Evolutionary conservation across 2,888 invertebrate species (phyloP).

Genomic region (Ormyrus nitidulus): DNA sequence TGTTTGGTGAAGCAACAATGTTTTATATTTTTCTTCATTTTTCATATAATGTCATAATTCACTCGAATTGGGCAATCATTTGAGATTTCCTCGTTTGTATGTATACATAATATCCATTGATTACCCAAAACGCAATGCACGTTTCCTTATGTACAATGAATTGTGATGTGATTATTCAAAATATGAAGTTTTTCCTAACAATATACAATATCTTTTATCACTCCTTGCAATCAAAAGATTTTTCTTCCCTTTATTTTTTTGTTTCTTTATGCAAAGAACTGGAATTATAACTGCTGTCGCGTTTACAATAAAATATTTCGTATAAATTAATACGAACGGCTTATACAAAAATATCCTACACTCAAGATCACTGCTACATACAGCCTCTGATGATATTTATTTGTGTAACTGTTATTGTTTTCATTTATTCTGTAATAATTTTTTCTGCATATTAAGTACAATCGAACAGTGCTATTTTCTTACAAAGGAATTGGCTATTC

Average conservation of each 20-base stretch:
- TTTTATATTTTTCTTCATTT: conserved; percentile 29
- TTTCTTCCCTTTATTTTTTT: conserved; percentile 33
- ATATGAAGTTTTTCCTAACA: conserved; percentile 64
- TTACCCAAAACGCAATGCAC: conserved; percentile 34
- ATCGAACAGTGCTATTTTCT: conserved; percentile 54
- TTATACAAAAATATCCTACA: conserved; percentile 66
- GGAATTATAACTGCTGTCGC: conserved; percentile 39
- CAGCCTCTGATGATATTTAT: conserved; percentile 37
- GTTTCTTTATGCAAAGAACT: conserved; percentile 27
- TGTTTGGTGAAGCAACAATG: conserved; percentile 52
- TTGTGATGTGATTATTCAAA: conserved; percentile 68
- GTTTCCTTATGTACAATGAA: conserved; percentile 63
- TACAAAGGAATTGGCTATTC: conserved; percentile 28
- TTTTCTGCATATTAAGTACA: conserved; percentile 52
- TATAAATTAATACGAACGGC: conserved; percentile 50
- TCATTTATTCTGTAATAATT: conserved; percentile 33
- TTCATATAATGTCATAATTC: conserved; percentile 26
- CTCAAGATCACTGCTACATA: conserved; percentile 55
- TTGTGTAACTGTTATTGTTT: conserved; percentile 38
- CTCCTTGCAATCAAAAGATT: conserved; percentile 25
- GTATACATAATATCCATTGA: conserved; percentile 43
- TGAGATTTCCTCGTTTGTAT: conserved; percentile 17
- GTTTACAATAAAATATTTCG: conserved; percentile 51
- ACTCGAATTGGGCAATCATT: conserved; percentile 32
- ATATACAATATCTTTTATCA: conserved; percentile 54